These are phyloP conservation scores for Epistrophe eligans DNA, from an alignment of 2,888 invertebrate species.

Conservation along the genomic window DNA sequence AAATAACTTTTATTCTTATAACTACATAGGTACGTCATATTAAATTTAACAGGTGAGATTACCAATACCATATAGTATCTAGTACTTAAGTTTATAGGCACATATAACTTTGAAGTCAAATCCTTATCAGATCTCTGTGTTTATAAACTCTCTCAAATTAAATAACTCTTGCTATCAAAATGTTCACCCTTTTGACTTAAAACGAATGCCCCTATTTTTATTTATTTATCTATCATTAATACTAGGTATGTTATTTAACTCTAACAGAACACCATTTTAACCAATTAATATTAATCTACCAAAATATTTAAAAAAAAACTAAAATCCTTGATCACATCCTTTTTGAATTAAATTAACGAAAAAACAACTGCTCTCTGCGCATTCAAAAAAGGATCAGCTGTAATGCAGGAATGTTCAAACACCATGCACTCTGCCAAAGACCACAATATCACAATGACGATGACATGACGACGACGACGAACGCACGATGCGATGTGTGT, in stretches of 20 bases:
- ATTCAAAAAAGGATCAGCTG: slow-evolving; percentile 57
- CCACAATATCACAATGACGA: neutral
- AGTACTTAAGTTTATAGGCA: too few relatives aligned
- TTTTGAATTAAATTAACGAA: slow-evolving; percentile 13
- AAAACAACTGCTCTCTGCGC: slow-evolving; percentile 39
- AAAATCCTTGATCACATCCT: slow-evolving; percentile 56
- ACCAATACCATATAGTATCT: too few relatives aligned
- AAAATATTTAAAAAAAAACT: neutral
- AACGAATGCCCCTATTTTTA: neutral
- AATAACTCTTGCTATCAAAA: neutral
- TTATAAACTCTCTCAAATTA: neutral
- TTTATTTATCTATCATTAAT: neutral
- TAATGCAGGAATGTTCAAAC: slow-evolving; percentile 57
- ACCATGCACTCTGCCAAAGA: slow-evolving; percentile 33
- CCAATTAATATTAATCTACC: slow-evolving; percentile 16
- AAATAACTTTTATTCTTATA: too few relatives aligned
- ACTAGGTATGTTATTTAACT: neutral
- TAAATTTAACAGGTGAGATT: too few relatives aligned
- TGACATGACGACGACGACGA: neutral
- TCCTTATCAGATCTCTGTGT: too few relatives aligned
- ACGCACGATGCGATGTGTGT: slow-evolving; percentile 17
- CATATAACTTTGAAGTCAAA: too few relatives aligned
- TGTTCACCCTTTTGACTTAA: neutral
- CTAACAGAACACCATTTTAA: neutral
- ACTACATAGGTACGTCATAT: too few relatives aligned